Base-by-base conservation (phyloP, 2,113 vertebrate species). In the Oenanthe melanoleuca region DNA sequence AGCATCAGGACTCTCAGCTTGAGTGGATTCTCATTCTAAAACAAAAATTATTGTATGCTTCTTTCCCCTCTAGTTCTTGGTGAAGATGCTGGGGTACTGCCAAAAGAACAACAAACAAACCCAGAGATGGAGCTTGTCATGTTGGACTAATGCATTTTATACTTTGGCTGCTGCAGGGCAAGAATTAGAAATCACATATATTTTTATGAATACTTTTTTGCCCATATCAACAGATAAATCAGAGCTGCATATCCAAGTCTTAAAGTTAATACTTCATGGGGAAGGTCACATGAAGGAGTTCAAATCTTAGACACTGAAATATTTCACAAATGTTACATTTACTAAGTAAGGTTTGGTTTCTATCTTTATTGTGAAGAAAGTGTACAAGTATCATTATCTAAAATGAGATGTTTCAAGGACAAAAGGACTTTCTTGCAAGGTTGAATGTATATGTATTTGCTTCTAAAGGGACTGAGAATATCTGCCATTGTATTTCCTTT, bases 341-440 rank as follows among this genome's bases (percentile, higher is more conserved):
- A 26, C 14, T 25, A n/a, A 22, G 3, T 4, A 6, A 21, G 4
- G 1, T 59, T 50, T 53, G 6, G 0, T 9, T 73, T 28, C n/a
- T 72, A 49, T 31, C 21, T 63, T 47, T 40, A 61, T 22, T 6
- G 10, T n/a, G 26, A 59, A 84, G 64, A 44, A 81, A n/a, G 19
- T 26, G 3, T 53, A 10, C 19, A 52, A 23, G 5, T 37, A 26
- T 8, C 84, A 26, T 44, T 60, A 9, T 72, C 9, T 69, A 63
- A 85, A 88, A 45, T 49, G 8, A 53, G 6, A 8, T 38, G 3
- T 6, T 80, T 11, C 14, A 61, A 67, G 12, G 23, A 21, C 12
- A 80, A 83, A 88, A 67, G 8, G 31, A 3, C 21, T 75, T 72
- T 74, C n/a, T 37, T 53, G 42, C 11, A 45, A 31, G 8, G 18